Evolutionary conservation across 2,888 invertebrate species (phyloP), one percentile per base, ranked within the genome.

Genomic region (Schizaphis graminum): DNA sequence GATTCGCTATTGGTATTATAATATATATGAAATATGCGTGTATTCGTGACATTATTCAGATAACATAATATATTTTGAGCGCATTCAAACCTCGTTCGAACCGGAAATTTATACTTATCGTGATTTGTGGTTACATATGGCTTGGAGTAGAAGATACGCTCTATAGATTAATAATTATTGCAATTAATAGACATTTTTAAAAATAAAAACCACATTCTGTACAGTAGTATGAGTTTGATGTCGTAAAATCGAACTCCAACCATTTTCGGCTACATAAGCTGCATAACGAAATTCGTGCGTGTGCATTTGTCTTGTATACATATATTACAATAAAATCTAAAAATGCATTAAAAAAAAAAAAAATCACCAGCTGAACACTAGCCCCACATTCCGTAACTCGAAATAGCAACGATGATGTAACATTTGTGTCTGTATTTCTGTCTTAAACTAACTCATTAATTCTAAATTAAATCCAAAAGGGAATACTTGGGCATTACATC

Each of bases 371-470:
- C 84, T 28, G 84, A 91, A 56, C 84, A 24, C 77, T 21, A 44
- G n/a, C 16, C 24, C 26, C 35, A 44, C 84, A 91, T 91, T 91
- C 91, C 91, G 56, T 56, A 13, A 85, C 85, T 56, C 41, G 4
- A 91, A 91, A 91, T 91, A 91, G 84, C 91, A 56, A 56, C 56
- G 85, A 56, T 56, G 77, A 77, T 77, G 85, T 56, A 53, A 77
- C 77, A 41, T 56, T 28, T 56, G 44, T 16, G 16, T 77, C 13
- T 16, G 16, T 56, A 28, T 41, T 44, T 56, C 44, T 1, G 49
- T 91, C 77, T 77, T 35, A 24, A 91, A 77, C 77, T 77, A 53
- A 67, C 91, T 91, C 91, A 53, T 91, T 91, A 91, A 77, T 91
- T 91, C 91, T 84, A 41, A 91, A 91, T 91, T 16, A 26, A 53